A percentile compares a stretch with the other conserved stretches of the same genome.
phyloP scores from a whole-genome alignment of 30 jellyfish, hydroid and myxozoan species.

The Aurelia sp. region DNA sequence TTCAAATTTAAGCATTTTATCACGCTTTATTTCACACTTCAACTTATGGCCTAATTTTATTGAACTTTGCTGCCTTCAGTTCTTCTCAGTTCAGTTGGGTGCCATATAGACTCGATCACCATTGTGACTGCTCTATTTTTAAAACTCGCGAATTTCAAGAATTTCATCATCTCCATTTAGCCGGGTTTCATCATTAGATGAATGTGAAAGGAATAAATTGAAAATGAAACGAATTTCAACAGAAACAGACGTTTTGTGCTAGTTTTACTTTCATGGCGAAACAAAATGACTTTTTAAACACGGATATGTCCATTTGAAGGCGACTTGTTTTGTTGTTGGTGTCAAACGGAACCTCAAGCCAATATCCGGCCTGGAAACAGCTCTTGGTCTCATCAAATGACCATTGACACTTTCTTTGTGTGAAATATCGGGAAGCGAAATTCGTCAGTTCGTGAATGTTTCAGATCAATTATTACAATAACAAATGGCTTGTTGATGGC shows the following conservation, averaged over 20 bases:
- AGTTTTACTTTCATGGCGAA: neutral
- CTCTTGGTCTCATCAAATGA: neutral
- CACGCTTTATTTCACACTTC: neutral
- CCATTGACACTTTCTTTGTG: slow-evolving; percentile 5
- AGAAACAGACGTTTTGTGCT: neutral
- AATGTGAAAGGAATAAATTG: no score
- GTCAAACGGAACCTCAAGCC: slow-evolving; percentile 62
- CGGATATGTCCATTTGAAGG: no score
- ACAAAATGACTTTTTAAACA: no score
- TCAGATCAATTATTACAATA: neutral
- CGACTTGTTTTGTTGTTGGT: slow-evolving; percentile 15
- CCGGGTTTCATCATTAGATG: no score
- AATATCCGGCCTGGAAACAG: slow-evolving; percentile 44
- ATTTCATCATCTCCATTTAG: no score
- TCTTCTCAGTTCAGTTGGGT: no score
- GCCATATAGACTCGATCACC: no score
- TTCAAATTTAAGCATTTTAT: neutral
- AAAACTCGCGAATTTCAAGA: no score
- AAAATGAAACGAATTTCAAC: no score
- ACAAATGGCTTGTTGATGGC: slow-evolving; percentile 34
- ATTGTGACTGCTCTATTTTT: no score
- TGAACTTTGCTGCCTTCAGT: no score
- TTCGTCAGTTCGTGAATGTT: neutral
- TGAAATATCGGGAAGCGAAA: slow-evolving; percentile 10
- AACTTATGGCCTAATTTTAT: no score